Evolutionary conservation across 1,140 invertebrate genomes (phyloP), one percentile per base, ranked within the genome.

Genomic region (Leptinotarsa defecta): DNA sequence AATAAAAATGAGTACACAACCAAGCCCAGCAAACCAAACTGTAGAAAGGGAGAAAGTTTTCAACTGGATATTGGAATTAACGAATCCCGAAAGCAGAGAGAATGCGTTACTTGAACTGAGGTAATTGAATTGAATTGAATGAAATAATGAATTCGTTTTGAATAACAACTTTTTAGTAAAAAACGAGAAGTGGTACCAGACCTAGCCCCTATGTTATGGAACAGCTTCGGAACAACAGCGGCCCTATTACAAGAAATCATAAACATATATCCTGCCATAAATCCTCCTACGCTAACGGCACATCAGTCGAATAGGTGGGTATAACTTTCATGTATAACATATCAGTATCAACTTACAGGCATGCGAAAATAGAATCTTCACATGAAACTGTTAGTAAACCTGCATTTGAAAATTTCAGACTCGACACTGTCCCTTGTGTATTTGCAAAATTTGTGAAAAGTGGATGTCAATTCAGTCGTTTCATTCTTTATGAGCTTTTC

Each of bases 201-300:
- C 84, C 87, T 99, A 73, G 97, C 98, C 0, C 95, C 97, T 0
- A 96, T 99, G 95, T 85, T 99, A 73, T 99, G 98, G 98, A 94
- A 99, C 86, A 98, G 97, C 64, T 99, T 99, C 88, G 98, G 98
- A 2, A 99, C 97, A 17, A 97, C 97, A 19, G 95, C 97, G 48
- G 97, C 97, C 61, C 87, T 99, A 2, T 88, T 99, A 2, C 97
- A 99, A 86, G 94, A 95, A 86, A 95, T 95, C 62, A 95, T 99
- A 8, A 96, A 96, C 81, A 98, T 99, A 76, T 99, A 99, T 87
- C 96, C 97, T 19, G 94, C 96, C 3, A 98, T 99, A 78, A 98
- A 97, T 87, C 98, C 98, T 17, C 94, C 98, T 0, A 97, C 96
- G 8, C 88, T 99, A 43, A 98, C 96, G 20, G 96, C 94, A 17